phyloP scores from a whole-genome alignment of 2,113 vertebrate species.

The Clarias gariepinus region DNA sequence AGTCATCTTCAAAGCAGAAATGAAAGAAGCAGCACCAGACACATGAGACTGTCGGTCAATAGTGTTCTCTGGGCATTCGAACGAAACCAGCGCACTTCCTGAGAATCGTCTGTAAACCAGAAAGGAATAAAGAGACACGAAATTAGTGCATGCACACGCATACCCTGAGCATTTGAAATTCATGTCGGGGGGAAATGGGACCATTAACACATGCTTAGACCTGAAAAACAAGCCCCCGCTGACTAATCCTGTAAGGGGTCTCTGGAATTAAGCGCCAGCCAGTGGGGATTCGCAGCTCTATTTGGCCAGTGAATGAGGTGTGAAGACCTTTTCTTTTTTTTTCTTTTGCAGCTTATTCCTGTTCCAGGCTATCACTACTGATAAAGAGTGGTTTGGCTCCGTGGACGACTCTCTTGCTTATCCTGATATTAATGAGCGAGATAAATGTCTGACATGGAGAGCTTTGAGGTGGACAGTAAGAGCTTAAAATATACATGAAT shows the following conservation, averaged over 20 bases:
- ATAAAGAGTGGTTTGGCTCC: slow-evolving; percentile 20
- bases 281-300: slow-evolving; percentile 50
- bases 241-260: slow-evolving; percentile 47
- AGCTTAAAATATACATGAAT: slow-evolving; percentile 5
- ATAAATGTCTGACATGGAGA: slow-evolving; percentile 36
- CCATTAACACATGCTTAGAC: slow-evolving; percentile 48
- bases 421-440: slow-evolving; percentile 24
- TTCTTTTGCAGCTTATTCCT: slow-evolving; percentile 31
- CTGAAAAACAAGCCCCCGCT: slow-evolving; percentile 25
- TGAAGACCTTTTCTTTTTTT: slow-evolving; percentile 37
- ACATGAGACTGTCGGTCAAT: slow-evolving; percentile 32
- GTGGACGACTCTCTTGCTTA: background rate
- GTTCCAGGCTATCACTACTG: slow-evolving; percentile 16
- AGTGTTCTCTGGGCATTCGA: slow-evolving; percentile 34
- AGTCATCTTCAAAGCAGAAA: slow-evolving; percentile 28
- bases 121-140: background rate
- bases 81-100: slow-evolving; percentile 60
- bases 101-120: slow-evolving; percentile 56
- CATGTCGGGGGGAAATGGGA: slow-evolving; percentile 21
- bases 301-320: slow-evolving; percentile 50
- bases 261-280: slow-evolving; percentile 34
- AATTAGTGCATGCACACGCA: background rate
- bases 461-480: background rate
- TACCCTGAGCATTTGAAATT: slow-evolving; percentile 12
- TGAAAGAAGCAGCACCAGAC: slow-evolving; percentile 32